Percentiles rank a stretch among this genome's conserved stretches.
Evolutionary conservation across 1,140 invertebrate species (phyloP).

Genomic region (Zaprionus lachaisei): DNA sequence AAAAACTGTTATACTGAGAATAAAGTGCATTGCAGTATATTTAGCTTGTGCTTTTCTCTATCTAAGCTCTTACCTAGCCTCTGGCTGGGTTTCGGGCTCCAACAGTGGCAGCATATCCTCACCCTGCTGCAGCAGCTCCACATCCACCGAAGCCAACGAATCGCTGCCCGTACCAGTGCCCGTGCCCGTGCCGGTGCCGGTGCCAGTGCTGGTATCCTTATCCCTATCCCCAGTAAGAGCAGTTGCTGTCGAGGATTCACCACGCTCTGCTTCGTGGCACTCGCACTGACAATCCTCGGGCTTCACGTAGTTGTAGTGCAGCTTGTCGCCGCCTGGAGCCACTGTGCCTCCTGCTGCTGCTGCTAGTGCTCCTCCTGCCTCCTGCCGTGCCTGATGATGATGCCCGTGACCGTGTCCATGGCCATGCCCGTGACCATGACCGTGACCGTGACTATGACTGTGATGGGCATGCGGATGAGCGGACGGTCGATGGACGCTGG

Average conservation of each 20-base stretch:
- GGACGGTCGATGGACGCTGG: slow-evolving; percentile 46
- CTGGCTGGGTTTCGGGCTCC: slow-evolving; percentile 60
- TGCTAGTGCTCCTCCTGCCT: slow-evolving; percentile 29
- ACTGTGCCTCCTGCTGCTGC: slow-evolving; percentile 14
- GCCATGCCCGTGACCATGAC: slow-evolving; percentile 5
- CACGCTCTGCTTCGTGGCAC: slow-evolving; percentile 88
- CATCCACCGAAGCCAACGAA: slow-evolving; percentile 69
- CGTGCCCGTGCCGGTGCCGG: slow-evolving; percentile 51
- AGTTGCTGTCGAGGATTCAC: slow-evolving; percentile 54
- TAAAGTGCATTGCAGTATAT: too few species aligned
- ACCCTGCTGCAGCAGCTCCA: slow-evolving; percentile 74
- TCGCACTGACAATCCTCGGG: slow-evolving; percentile 93
- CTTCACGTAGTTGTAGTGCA: slow-evolving; percentile 91
- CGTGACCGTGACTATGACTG: slow-evolving; percentile 32
- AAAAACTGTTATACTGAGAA: not conserved
- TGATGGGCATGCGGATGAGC: slow-evolving; percentile 42
- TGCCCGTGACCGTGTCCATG: slow-evolving; percentile 77
- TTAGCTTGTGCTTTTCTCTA: not conserved
- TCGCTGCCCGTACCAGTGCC: slow-evolving; percentile 65
- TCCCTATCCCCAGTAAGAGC: slow-evolving; percentile 30
- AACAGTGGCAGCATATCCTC: slow-evolving; percentile 79
- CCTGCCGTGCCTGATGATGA: slow-evolving; percentile 61
- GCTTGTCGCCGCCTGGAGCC: slow-evolving; percentile 60
- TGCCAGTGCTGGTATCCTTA: slow-evolving; percentile 60
- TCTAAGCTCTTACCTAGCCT: slow-evolving; percentile 48